Conservation (phyloP, 2,113 vertebrate genomes). For the Chionodraco myersi region DNA sequence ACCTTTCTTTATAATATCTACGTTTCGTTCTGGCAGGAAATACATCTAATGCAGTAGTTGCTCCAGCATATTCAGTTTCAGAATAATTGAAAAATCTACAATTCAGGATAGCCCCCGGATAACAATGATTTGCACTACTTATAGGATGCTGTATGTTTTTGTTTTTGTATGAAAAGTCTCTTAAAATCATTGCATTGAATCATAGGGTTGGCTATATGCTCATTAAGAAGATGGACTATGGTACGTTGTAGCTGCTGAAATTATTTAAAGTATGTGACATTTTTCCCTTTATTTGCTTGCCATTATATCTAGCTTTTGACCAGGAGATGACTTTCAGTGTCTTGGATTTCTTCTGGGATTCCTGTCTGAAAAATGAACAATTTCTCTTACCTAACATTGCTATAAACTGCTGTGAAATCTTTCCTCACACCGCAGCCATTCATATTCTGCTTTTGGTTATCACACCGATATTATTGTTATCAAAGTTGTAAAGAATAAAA, state of each 20-base stretch:
- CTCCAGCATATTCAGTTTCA: neutral
- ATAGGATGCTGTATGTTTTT: conserved; percentile 17
- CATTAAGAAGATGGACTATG: conserved; percentile 2
- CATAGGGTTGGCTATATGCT: conserved; percentile 19
- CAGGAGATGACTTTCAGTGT: conserved; percentile 34
- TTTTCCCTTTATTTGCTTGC: conserved; percentile 34
- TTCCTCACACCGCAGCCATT: conserved; percentile 16
- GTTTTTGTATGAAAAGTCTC: conserved; percentile 14
- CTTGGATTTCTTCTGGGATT: conserved; percentile 24
- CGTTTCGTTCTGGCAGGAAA: neutral
- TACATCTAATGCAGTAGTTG: neutral
- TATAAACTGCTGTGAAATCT: conserved; percentile 51
- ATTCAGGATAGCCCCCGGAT: conserved; percentile 4
- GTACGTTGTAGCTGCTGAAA: conserved; percentile 30
- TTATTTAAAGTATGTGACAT: conserved; percentile 48
- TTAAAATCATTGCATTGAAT: conserved; percentile 38
- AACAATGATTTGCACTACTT: conserved; percentile 41
- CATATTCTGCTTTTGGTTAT: conserved; percentile 50
- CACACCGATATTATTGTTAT: conserved; percentile 38
- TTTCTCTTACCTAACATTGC: conserved; percentile 30
- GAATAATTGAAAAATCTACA: neutral
- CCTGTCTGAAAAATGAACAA: conserved; percentile 11
- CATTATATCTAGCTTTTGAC: conserved; percentile 49
- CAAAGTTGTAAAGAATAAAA: conserved; percentile 55
- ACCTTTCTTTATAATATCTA: neutral